phyloP scores from a whole-genome alignment of 2,797 vertebrate species.

The Kryptolebias ocellatus region DNA sequence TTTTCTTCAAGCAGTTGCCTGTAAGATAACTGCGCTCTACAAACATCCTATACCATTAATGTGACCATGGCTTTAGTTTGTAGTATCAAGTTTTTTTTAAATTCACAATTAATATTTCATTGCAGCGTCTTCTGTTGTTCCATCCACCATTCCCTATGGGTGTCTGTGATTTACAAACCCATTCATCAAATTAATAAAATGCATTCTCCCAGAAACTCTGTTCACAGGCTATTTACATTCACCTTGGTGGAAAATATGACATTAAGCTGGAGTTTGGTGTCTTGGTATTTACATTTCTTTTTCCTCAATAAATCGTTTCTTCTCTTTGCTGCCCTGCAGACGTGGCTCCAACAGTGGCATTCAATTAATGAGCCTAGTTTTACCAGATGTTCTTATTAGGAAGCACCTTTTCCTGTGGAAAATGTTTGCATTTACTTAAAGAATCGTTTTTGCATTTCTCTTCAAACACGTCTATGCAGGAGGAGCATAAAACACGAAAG shows the following conservation, averaged over 20 bases:
- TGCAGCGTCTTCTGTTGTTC: constrained; percentile 44
- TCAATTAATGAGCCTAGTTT: constrained; percentile 54
- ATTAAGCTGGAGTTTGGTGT: constrained; percentile 34
- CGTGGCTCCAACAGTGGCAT: constrained; percentile 34
- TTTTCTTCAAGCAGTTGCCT: constrained; percentile 2
- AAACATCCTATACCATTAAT: constrained; percentile 1
- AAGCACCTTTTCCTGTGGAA: constrained; percentile 41
- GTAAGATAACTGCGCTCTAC: constrained; percentile 6
- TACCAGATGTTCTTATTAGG: constrained; percentile 30
- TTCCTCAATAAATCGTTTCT: constrained; percentile 35
- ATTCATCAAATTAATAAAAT: constrained; percentile 71
- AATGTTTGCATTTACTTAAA: constrained; percentile 47
- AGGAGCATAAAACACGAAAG: neutral
- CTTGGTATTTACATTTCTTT: constrained; percentile 37
- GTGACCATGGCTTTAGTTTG: no score
- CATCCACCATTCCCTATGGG: constrained; percentile 15
- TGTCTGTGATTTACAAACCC: constrained; percentile 64
- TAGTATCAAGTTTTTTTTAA: no score
- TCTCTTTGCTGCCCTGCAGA: constrained; percentile 24
- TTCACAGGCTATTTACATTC: constrained; percentile 56
- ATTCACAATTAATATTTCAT: constrained; percentile 25
- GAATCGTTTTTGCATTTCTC: constrained; percentile 32
- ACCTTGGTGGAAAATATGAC: constrained; percentile 37
- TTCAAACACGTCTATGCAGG: constrained; percentile 8
- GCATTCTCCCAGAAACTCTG: constrained; percentile 32